These are phyloP conservation scores for Recurvirostra avosetta DNA, from an alignment of 2,113 vertebrate genomes.

Conservation along the genomic window DNA sequence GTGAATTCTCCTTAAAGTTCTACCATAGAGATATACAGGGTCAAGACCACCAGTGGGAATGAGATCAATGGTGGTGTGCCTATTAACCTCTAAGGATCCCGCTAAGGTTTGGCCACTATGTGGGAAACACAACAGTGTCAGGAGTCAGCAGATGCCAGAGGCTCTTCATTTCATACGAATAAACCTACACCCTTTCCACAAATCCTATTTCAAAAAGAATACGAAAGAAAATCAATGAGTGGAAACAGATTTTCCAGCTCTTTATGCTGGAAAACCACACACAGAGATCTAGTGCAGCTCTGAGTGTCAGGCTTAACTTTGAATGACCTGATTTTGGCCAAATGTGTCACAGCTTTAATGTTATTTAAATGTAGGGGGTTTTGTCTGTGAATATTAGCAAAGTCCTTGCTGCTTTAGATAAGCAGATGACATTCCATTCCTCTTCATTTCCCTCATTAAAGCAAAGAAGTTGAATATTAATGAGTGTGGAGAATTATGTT, in stretches of 20 bases:
- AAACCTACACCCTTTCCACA: not conserved
- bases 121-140: not conserved
- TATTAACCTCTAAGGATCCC: not conserved
- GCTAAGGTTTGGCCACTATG: not conserved
- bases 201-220: not conserved
- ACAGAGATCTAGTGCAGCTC: not conserved
- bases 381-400: conserved; percentile 37
- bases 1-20: not conserved
- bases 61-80: fast-evolving
- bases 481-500: conserved; percentile 74
- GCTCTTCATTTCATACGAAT: not conserved
- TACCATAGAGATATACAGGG: not conserved
- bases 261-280: not conserved
- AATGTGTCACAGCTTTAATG: not conserved
- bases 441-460: conserved; percentile 69
- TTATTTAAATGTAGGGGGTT: not conserved
- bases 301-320: not conserved
- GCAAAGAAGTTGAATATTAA: conserved; percentile 71
- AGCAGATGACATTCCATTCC: conserved; percentile 72
- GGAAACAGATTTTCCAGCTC: not conserved
- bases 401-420: conserved; percentile 66
- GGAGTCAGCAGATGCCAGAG: not conserved
- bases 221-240: not conserved
- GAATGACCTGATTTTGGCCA: conserved; percentile 35
- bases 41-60: not conserved